Evolutionary conservation across 2,888 invertebrate genomes (phyloP).

Genomic region (Troides aeacus): DNA sequence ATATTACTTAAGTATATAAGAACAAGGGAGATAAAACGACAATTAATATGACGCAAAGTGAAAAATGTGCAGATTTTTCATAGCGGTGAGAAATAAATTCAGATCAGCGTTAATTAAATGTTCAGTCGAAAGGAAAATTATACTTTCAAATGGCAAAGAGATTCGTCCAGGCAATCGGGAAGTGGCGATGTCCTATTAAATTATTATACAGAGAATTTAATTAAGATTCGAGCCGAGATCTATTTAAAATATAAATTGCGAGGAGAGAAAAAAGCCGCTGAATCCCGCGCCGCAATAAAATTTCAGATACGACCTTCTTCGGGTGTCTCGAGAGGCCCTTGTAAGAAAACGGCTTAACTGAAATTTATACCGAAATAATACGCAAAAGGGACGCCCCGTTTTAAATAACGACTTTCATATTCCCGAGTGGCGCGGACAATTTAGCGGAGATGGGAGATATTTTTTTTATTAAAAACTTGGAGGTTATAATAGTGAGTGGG

Average conservation of each 20-base stretch:
- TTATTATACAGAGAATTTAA: slow-evolving; percentile 32
- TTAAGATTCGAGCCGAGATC: slow-evolving; percentile 29
- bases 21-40: not conserved
- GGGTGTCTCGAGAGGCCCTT: slow-evolving; percentile 51
- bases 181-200: slow-evolving; percentile 28
- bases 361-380: slow-evolving; percentile 79
- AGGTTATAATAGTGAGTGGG: slow-evolving; percentile 46
- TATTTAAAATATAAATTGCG: slow-evolving; percentile 53
- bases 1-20: not conserved
- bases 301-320: slow-evolving; percentile 46
- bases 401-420: slow-evolving; percentile 80
- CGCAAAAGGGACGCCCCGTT: slow-evolving; percentile 66
- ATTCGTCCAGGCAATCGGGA: slow-evolving; percentile 21
- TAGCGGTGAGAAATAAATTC: slow-evolving; percentile 4
- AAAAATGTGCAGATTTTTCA: not conserved
- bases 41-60: not conserved
- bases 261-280: slow-evolving; percentile 41
- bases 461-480: slow-evolving; percentile 72
- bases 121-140: slow-evolving; percentile 24
- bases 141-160: slow-evolving; percentile 23
- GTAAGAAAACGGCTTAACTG: slow-evolving; percentile 60
- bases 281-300: slow-evolving; percentile 60
- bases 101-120: slow-evolving; percentile 19
- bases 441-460: slow-evolving; percentile 75
- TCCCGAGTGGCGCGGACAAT: slow-evolving; percentile 73